A percentile compares a stretch with the other conserved stretches of the same genome.
Evolutionary conservation across 2,797 vertebrate species (phyloP).

Genomic region (Myotis findleyi): DNA sequence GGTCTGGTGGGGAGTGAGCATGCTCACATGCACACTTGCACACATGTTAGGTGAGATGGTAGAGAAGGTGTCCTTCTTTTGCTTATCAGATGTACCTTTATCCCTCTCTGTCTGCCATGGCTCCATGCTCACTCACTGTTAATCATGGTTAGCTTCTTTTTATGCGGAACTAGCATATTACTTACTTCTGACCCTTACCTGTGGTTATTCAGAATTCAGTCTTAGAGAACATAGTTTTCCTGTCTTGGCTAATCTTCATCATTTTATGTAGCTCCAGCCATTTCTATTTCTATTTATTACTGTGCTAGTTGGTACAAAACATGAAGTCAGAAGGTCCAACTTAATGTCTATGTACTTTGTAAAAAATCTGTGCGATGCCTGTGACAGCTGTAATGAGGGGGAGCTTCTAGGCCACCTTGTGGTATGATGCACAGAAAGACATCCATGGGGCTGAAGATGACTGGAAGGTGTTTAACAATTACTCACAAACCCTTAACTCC

Average conservation of each 20-base stretch:
- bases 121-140: not conserved
- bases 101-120: not conserved
- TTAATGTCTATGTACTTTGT: not conserved
- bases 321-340: not conserved
- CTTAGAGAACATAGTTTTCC: not conserved
- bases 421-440: not conserved
- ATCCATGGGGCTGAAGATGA: not conserved
- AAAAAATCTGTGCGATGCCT: fast-evolving
- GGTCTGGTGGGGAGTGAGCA: not conserved
- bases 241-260: not conserved
- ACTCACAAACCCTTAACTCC: not conserved
- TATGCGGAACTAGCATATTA: not conserved
- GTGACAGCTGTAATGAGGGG: fast-evolving
- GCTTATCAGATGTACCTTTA: not conserved
- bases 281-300: not conserved
- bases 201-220: not conserved
- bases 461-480: not conserved
- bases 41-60: not conserved
- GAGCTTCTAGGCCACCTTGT: not conserved
- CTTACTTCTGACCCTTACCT: not conserved
- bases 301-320: not conserved
- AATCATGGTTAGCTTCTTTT: not conserved
- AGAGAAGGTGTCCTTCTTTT: not conserved
- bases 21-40: not conserved
- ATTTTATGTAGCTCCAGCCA: not conserved